Base-by-base conservation (phyloP, 2,113 vertebrate species). In the Hirundichthys speculiger region DNA sequence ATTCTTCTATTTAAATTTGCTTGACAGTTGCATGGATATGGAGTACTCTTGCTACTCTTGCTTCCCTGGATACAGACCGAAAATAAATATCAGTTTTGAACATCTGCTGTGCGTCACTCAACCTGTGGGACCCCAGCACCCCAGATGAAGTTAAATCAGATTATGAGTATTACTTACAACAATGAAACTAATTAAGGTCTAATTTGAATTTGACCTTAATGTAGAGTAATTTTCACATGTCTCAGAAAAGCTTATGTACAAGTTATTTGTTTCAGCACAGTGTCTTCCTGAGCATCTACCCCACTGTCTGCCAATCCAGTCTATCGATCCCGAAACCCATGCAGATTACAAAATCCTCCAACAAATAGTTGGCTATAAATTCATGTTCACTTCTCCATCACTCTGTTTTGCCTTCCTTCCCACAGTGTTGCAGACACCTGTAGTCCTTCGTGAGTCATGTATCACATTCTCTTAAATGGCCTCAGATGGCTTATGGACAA, bases 381-480 rank as follows among this genome's bases (percentile, higher is more conserved):
- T 75, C 67, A 66, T 47, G 56, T 43, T 71, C 64, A 60, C 70
- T 57, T 24, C 52, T 61, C 64, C 43, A 57, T 30, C 51, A 49
- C 19, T 14, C 72, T 46, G 62, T 69, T 65, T 70, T 51, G 58
- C 56, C 47, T 58, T 72, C 65, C 60, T 65, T 72, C 70, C 69
- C 52, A 58, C 66, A 79, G 69, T 83, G 78, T 79, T 43, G 20
- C 21, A 91, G 91, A 94, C 92, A 91, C 87, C 90, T 90, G 86
- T 84, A 92, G 78, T 79, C 75, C 80, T 93, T 75, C 87, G 87
- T 86, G 90, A 93, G 85, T 88, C 91, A 94, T 94, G 94, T 92
- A 94, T 96, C 94, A 95, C 83, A 87, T 86, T 91, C 93, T 89
- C 93, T 94, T 94, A 94, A 95, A 95, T 93, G 92, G 93, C 93